Base-by-base conservation (phyloP, 1,140 invertebrate species). In the Chlorops oryzae region DNA sequence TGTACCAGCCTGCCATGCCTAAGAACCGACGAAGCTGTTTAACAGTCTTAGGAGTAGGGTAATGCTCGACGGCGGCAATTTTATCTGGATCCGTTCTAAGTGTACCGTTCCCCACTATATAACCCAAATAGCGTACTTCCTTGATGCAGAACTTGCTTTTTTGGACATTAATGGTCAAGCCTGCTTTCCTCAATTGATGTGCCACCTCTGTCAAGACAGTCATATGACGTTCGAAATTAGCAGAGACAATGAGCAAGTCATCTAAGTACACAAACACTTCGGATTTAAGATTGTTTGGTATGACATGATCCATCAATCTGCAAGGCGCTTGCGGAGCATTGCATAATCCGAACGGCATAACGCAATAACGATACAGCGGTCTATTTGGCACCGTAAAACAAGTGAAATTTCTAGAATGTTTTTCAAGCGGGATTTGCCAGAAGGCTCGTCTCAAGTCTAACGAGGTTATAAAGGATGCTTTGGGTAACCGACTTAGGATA, bases 91-190 rank as follows among this genome's bases (percentile, higher is more conserved):
- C 58, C 5, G 55, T 46, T 18, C 25, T 39, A 12, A 57, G 42
- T 5, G 21, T 39, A 18, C 28, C 47, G 18, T 41, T 12, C 13
- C 52, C 58, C 23, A 60, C 51, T 22, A 60, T 42, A 24, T 47
- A 50, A 3, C 54, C 56, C 13, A 58, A 27, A 47, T 54, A 56
- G 20, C 59, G 50, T 5, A 77, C 39, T 28, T 66, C 50, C 6
- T 34, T 51, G 21, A 59, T 44, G 20, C 57, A 66, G 53, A 78
- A 77, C 27, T 70, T 45, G 37, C 61, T 71, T 61, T 77, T 76
- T 37, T 58, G 47, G 2, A 72, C 50, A 27, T 74, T 77, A 4
- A 78, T 58, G 21, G 73, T 77, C 2, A 80, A 50, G 21, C 65
- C 62, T 22, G 72, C 65, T n/a, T 32, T 32, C 7, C 27, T 7